These are phyloP conservation scores for Saccopteryx leptura DNA, from an alignment of 2,113 vertebrate genomes.

Conservation along the genomic window DNA sequence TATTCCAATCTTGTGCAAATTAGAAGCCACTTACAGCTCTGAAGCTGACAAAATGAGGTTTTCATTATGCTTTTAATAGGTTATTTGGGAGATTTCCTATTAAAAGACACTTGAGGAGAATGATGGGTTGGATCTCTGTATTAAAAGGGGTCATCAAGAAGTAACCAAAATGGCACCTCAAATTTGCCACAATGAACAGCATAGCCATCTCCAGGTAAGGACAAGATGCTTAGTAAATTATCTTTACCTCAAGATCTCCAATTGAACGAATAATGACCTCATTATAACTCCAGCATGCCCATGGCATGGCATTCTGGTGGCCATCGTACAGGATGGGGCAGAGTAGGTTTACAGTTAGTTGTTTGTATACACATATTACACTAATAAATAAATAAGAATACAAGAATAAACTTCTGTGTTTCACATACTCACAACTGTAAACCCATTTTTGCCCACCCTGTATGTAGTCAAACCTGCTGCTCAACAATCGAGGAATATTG, in stretches of 20 bases:
- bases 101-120: slow-evolving; percentile 82
- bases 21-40: slow-evolving; percentile 88
- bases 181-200: neutral
- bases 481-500: neutral
- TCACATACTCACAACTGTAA: neutral
- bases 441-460: neutral
- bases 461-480: neutral
- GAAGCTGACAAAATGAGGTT: slow-evolving; percentile 87
- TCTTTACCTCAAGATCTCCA: neutral
- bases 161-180: slow-evolving; percentile 51
- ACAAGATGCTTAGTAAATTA: neutral
- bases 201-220: neutral
- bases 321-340: neutral
- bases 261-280: neutral
- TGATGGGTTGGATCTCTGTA: slow-evolving; percentile 58
- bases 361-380: neutral
- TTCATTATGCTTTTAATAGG: slow-evolving; percentile 89
- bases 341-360: neutral
- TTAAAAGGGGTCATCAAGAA: slow-evolving; percentile 60
- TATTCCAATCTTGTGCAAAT: slow-evolving; percentile 89
- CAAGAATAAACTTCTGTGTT: neutral
- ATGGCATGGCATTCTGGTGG: neutral
- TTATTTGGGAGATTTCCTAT: slow-evolving; percentile 85
- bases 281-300: neutral
- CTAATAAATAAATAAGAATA: neutral